These are phyloP conservation scores for Smithornis capensis DNA, from an alignment of 2,113 vertebrate species.

Conservation along the genomic window DNA sequence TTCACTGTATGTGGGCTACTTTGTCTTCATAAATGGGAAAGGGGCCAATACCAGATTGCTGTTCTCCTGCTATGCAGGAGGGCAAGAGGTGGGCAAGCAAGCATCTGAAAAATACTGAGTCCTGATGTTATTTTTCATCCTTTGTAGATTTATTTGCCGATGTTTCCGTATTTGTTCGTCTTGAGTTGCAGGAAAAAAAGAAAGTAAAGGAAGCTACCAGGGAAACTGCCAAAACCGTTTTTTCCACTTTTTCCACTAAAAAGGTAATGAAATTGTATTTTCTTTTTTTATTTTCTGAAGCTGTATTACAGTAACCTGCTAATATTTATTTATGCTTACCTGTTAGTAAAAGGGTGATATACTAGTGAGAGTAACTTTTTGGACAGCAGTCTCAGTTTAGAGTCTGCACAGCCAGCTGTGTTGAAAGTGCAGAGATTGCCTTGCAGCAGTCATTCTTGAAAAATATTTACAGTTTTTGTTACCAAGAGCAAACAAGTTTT, in stretches of 20 bases:
- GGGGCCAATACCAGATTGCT: background rate
- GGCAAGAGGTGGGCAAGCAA: background rate
- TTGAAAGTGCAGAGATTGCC: background rate
- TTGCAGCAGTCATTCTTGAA: background rate
- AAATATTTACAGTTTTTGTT: background rate
- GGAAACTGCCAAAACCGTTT: background rate
- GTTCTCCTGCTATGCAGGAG: background rate
- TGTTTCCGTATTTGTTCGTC: background rate
- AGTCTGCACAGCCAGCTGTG: background rate
- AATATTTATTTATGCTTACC: background rate
- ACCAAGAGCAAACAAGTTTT: constrained; percentile 1
- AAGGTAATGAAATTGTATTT: background rate
- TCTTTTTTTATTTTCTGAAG: background rate
- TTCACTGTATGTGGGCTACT: background rate
- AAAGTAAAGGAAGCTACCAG: background rate
- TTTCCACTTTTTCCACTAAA: background rate
- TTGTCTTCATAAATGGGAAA: background rate
- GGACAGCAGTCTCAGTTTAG: background rate
- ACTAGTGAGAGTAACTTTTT: background rate
- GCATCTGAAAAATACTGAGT: background rate
- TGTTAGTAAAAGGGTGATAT: background rate
- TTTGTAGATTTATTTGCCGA: background rate
- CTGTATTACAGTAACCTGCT: background rate
- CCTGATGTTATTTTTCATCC: background rate
- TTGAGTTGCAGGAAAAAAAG: background rate